Conservation (phyloP, 1,140 invertebrate genomes). For the Oryctes rhinoceros region DNA sequence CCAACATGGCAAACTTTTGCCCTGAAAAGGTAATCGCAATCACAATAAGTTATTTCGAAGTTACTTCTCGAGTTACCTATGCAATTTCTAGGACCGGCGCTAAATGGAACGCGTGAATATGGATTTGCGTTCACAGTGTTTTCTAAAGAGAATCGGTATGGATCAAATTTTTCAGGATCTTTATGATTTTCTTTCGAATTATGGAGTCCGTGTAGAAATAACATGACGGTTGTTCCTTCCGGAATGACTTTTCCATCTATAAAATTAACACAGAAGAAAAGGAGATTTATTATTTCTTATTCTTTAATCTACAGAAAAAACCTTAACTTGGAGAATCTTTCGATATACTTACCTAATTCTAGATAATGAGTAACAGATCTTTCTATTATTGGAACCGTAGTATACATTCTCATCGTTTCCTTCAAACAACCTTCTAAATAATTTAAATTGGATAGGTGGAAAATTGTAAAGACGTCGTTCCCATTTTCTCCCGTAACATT, state of each 20-base stretch:
- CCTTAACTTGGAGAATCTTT: too few relatives aligned
- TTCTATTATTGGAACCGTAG: not conserved
- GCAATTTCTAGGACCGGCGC: not conserved
- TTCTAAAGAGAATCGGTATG: not conserved
- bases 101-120: not conserved
- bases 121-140: not conserved
- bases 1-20: slow-evolving; percentile 5
- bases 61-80: not conserved
- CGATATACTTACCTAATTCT: not conserved
- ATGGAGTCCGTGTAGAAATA: not conserved
- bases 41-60: not conserved
- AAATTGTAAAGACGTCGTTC: slow-evolving; percentile 5
- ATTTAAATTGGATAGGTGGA: not conserved
- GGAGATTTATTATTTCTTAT: not conserved
- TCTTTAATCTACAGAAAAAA: not conserved
- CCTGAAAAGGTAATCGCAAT: slow-evolving; percentile 25
- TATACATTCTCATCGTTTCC: slow-evolving; percentile 25
- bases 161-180: slow-evolving; percentile 30
- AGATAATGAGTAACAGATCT: not conserved
- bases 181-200: not conserved
- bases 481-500: not conserved
- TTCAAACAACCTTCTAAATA: not conserved
- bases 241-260: not conserved
- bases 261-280: not conserved
- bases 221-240: not conserved